Percentiles rank a stretch among this genome's conserved stretches.
phyloP scores from a whole-genome alignment of 2,888 invertebrate genomes.

The Temnothorax ravouxi region DNA sequence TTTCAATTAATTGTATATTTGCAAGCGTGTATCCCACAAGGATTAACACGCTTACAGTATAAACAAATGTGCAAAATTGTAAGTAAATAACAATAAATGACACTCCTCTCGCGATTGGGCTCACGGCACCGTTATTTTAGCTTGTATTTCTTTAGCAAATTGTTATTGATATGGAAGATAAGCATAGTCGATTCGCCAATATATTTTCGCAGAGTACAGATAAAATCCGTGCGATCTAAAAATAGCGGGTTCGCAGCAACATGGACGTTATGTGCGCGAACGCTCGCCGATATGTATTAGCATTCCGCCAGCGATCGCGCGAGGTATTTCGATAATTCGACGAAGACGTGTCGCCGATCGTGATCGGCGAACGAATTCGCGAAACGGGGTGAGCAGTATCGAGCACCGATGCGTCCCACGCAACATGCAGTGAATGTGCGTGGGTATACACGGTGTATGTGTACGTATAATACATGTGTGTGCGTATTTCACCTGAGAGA shows the following conservation, averaged over 20 bases:
- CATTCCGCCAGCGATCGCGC: conserved; percentile 72
- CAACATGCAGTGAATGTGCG: conserved; percentile 29
- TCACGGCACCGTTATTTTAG: neutral
- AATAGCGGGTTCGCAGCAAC: conserved; percentile 67
- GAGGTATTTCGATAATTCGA: conserved; percentile 81
- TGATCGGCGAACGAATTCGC: conserved; percentile 80
- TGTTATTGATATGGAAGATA: neutral
- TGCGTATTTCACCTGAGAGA: conserved; percentile 26
- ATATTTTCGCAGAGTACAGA: neutral
- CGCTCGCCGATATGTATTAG: conserved; percentile 63
- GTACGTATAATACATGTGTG: too few relatives aligned
- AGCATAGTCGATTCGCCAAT: neutral
- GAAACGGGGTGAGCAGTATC: conserved; percentile 74
- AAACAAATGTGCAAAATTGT: neutral
- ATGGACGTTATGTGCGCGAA: conserved; percentile 41
- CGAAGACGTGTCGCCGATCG: conserved; percentile 80
- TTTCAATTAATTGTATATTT: neutral
- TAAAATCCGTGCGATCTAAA: conserved; percentile 58
- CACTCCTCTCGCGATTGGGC: neutral
- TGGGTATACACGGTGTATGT: too few relatives aligned
- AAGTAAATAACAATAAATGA: neutral
- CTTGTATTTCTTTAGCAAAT: neutral
- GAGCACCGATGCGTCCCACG: conserved; percentile 70
- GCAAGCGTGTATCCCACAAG: too few relatives aligned
- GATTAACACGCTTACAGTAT: neutral